A percentile compares a stretch with the other conserved stretches of the same genome.
Evolutionary conservation across 2,888 invertebrate genomes (phyloP).

Genomic region (Drosophila paramelanica): DNA sequence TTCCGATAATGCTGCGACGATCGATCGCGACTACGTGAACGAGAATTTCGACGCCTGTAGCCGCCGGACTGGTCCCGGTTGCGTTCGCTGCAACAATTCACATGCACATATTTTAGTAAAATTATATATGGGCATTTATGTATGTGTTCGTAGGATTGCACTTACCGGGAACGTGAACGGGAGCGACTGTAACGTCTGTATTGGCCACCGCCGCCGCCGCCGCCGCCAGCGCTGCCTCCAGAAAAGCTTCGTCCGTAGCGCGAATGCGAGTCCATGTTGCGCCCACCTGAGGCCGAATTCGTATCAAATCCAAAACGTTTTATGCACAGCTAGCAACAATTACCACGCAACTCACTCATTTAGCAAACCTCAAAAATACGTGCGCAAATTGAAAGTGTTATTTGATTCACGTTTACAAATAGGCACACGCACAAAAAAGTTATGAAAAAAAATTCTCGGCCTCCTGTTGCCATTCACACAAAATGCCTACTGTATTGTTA

Average conservation of each 20-base stretch:
- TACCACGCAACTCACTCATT: conserved; percentile 47
- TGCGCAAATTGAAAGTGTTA: conserved; percentile 1
- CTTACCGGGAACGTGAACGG: conserved; percentile 82
- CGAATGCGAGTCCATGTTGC: conserved; percentile 74
- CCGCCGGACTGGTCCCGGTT: conserved; percentile 74
- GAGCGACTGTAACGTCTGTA: conserved; percentile 83
- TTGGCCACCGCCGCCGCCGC: conserved; percentile 64
- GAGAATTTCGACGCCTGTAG: conserved; percentile 77
- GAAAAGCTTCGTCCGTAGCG: conserved; percentile 74
- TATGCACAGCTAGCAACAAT: conserved; percentile 20
- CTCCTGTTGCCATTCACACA: conserved; percentile 43
- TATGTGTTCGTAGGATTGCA: not conserved
- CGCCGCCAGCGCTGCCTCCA: conserved; percentile 47
- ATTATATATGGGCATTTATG: conserved; percentile 4
- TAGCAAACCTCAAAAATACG: not conserved
- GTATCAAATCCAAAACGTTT: conserved; percentile 29
- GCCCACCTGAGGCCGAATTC: conserved; percentile 58
- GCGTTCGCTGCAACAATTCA: conserved; percentile 71
- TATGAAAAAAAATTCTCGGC: conserved; percentile 42
- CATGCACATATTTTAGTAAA: not conserved
- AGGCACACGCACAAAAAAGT: conserved; percentile 19
- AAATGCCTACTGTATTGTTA: conserved; percentile 26
- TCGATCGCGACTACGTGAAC: conserved; percentile 84
- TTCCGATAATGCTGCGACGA: conserved; percentile 61
- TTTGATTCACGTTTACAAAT: conserved; percentile 19